These are phyloP conservation scores for Meloidogyne hapla DNA, from an alignment of 1,140 invertebrate species.

Conservation along the genomic window DNA sequence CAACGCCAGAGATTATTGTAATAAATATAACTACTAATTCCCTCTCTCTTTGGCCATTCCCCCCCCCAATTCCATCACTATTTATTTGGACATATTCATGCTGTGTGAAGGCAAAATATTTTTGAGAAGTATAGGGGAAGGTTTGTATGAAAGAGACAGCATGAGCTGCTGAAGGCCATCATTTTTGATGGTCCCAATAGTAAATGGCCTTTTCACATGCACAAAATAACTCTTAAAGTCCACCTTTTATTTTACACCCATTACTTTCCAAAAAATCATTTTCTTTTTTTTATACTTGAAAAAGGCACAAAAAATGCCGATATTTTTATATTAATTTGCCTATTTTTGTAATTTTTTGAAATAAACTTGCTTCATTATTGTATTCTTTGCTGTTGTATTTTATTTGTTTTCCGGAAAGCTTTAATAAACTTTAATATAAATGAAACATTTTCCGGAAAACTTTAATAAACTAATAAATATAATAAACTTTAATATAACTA, in stretches of 20 bases:
- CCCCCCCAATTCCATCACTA: not conserved
- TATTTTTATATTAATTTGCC: not conserved
- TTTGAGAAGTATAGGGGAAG: not conserved
- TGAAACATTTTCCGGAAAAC: too few species aligned
- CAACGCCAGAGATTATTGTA: too few species aligned
- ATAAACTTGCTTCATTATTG: too few species aligned
- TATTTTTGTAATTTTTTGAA: too few species aligned
- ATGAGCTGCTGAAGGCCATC: not conserved
- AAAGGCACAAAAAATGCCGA: constrained; percentile 5
- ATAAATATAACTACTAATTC: too few species aligned
- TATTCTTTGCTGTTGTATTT: too few species aligned
- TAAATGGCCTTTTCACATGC: constrained; percentile 5
- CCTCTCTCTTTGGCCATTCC: not conserved
- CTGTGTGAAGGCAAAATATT: not conserved
- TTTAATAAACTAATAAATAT: too few species aligned
- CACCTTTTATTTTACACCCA: too few species aligned
- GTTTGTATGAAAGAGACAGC: too few species aligned
- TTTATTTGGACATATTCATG: not conserved
- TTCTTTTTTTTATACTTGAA: not conserved
- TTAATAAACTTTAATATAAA: too few species aligned
- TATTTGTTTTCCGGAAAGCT: too few species aligned
- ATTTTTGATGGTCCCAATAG: not conserved
- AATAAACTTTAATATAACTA: too few species aligned
- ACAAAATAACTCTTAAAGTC: not conserved
- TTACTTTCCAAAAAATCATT: not conserved